These are phyloP conservation scores for Spisula solida DNA, from an alignment of 2,888 invertebrate genomes.

Conservation along the genomic window DNA sequence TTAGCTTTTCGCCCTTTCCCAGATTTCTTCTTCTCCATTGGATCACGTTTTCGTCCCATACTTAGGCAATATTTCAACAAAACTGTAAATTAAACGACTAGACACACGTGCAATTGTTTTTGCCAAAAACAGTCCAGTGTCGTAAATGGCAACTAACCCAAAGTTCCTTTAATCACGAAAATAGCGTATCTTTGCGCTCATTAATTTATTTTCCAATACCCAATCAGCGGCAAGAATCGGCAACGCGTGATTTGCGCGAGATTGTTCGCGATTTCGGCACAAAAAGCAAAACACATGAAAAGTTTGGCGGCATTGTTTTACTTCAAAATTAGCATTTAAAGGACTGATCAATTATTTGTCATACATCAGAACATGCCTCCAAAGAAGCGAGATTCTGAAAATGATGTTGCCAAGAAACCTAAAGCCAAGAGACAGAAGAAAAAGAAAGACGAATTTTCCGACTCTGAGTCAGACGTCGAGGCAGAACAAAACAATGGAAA, in stretches of 20 bases:
- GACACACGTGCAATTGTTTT: conserved; percentile 56
- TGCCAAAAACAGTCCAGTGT: conserved; percentile 35
- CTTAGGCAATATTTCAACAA: neutral
- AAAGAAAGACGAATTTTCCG: conserved; percentile 77
- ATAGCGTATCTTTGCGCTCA: neutral
- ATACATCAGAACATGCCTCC: conserved; percentile 76
- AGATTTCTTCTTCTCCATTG: conserved; percentile 89
- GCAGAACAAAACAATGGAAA: conserved; percentile 72
- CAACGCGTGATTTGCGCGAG: conserved; percentile 27
- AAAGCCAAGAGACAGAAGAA: conserved; percentile 80
- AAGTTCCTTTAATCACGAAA: neutral
- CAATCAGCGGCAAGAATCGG: neutral
- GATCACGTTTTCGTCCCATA: conserved; percentile 85
- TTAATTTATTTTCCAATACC: conserved; percentile 3
- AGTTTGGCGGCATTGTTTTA: conserved; percentile 67
- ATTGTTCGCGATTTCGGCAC: conserved; percentile 41
- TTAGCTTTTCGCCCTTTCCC: conserved; percentile 95
- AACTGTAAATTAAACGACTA: conserved; percentile 7
- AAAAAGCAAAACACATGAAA: conserved; percentile 71
- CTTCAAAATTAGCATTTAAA: neutral
- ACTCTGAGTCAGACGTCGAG: conserved; percentile 65
- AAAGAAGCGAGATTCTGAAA: conserved; percentile 79
- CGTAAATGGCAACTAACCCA: conserved; percentile 15
- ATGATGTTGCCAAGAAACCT: conserved; percentile 75
- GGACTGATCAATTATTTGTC: neutral